These are phyloP conservation scores for Tetheella fluctuosa DNA, from an alignment of 2,888 invertebrate genomes.

Conservation along the genomic window DNA sequence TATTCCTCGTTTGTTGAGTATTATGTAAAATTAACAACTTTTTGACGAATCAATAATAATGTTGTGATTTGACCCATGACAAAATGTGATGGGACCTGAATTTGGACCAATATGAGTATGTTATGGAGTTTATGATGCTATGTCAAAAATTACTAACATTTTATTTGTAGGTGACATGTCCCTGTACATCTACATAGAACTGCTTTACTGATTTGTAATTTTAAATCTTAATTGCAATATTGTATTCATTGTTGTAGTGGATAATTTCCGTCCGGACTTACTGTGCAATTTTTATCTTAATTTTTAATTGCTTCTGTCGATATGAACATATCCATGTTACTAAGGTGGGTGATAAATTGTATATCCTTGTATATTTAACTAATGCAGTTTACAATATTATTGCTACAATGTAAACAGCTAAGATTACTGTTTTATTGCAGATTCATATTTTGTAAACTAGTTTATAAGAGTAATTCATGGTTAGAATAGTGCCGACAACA, in stretches of 20 bases:
- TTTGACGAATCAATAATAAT: constrained; percentile 35
- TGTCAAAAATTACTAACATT: constrained; percentile 32
- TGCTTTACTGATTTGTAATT: constrained; percentile 7
- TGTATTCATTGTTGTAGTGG: constrained; percentile 17
- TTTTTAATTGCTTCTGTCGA: constrained; percentile 29
- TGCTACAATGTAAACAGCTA: constrained; percentile 26
- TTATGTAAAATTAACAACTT: constrained; percentile 28
- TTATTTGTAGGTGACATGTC: constrained; percentile 17
- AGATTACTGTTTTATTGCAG: constrained; percentile 71
- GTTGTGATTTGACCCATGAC: constrained; percentile 60
- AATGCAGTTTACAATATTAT: constrained; percentile 19
- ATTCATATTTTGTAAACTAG: constrained; percentile 80
- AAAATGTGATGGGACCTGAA: constrained; percentile 61
- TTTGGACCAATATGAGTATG: constrained; percentile 62
- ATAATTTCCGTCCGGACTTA: constrained; percentile 61
- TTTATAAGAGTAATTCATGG: constrained; percentile 69
- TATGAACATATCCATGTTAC: constrained; percentile 51
- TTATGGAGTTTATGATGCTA: constrained; percentile 25
- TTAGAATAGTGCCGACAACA: constrained; percentile 36
- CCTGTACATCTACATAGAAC: constrained; percentile 3
- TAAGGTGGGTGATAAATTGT: constrained; percentile 42
- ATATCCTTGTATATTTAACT: constrained; percentile 20
- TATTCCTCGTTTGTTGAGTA: constrained; percentile 12
- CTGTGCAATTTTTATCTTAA: constrained; percentile 26
- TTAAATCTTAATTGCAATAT: constrained; percentile 6